phyloP scores from a whole-genome alignment of 2,888 invertebrate species.

The Melitaea athalia region DNA sequence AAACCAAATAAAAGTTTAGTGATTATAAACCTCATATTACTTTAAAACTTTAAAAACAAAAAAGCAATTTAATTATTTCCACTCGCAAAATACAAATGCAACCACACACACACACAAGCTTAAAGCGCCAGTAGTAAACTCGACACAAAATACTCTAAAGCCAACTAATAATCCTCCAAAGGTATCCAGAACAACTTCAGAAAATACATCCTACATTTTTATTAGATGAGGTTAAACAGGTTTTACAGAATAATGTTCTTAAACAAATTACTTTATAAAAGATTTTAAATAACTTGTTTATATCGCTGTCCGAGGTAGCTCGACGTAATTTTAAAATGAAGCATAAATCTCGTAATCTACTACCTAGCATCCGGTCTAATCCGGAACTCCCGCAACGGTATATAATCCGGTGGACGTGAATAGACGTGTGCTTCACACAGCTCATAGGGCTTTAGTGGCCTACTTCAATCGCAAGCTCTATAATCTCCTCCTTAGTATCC shows the following conservation, averaged over 20 bases:
- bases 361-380: constrained; percentile 24
- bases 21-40: background rate
- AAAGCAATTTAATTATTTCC: background rate
- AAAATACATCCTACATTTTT: background rate
- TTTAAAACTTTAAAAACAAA: too few species aligned
- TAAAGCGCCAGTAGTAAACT: background rate
- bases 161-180: constrained; percentile 6
- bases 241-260: too few species aligned
- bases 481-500: constrained; percentile 13
- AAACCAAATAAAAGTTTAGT: background rate
- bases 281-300: background rate
- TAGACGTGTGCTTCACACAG: constrained; percentile 36
- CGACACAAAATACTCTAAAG: constrained; percentile 3
- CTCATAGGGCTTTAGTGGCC: constrained; percentile 34
- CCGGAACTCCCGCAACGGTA: constrained; percentile 24
- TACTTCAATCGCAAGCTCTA: constrained; percentile 28
- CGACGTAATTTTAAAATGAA: constrained; percentile 26
- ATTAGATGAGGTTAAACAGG: background rate
- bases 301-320: background rate
- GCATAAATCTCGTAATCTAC: constrained; percentile 24
- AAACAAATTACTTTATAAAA: too few species aligned
- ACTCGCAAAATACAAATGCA: background rate
- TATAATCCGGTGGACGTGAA: constrained; percentile 36
- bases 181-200: background rate
- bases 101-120: background rate